Evolutionary conservation across 2,113 vertebrate species (phyloP), one percentile per base, ranked within the genome.

Genomic region (Loxodonta africana): DNA sequence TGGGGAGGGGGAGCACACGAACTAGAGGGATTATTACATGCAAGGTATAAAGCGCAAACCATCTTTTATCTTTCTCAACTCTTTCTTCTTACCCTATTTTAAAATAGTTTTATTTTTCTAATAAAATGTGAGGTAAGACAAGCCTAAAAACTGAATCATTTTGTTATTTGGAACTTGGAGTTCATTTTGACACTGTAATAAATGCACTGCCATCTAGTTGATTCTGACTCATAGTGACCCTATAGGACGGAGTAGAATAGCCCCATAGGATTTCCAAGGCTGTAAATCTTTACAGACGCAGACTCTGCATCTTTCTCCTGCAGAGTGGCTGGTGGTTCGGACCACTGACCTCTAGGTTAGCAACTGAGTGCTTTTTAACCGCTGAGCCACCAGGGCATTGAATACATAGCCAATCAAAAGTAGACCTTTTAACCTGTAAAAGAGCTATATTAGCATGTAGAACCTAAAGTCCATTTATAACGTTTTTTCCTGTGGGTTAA

Each of bases 91-190:
- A 17, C 3, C 53, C 51, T 71, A 37, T 25, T 69, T 71, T 60
- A 85, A 88, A 83, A n/a, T 67, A 44, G 26, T 67, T 77, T 69
- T 87, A 30, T 44, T 8, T 46, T 67, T 21, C 23, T 88, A 48
- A 48, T 48, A 48, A 53, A 83, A 84, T 46, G 15, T 73, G 44
- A 83, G 5, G 25, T 78, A 12, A 9, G 20, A 44, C 26, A 82
- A 88, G 18, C 48, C 25, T 84, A 69, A 91, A 62, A 10, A 51
- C 73, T 33, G 8, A 78, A 84, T 48, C 10, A 48, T 84, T 84
- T 84, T 18, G 25, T 65, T 78, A 78, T 83, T 95, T 93, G 25
- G 62, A 88, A 83, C 17, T n/a, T 83, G 48, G 46, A 60, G 84
- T 63, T 85, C 14, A 21, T 65, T 86, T 90, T 80, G 62, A 62